Base-by-base conservation (phyloP, 37 sponge, comb jelly and placozoan genomes). In the Spongia lamella region DNA sequence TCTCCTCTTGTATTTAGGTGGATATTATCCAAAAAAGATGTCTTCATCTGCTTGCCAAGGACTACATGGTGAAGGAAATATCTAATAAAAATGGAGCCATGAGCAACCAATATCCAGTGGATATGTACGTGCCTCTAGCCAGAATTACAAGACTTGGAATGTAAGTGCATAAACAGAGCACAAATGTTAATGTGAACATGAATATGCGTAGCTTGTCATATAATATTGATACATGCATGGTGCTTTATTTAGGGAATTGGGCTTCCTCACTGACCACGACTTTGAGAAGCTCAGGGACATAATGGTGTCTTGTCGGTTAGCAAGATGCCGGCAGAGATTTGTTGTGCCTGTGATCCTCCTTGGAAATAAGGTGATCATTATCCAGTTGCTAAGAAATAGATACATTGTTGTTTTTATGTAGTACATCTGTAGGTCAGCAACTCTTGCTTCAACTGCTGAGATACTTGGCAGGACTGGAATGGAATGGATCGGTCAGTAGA, bases 321-420 rank as follows among this genome's bases (percentile, higher is more conserved):
- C 98, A 20, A 81, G 98, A 31, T 94, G 92, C 66, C 75, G 94
- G 17, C 81, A 82, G 14, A 61, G 98, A 37, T 97, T 97, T 81
- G 89, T 85, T 15, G 84, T 94, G 26, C 98, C 98, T 14, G 98
- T 94, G 30, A 83, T 97, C 1, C 81, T 93, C 26, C 88, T 78
- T 67, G 64, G 71, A 35, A 85, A 94, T 80, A 94, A 97, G 84
- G 91, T 85, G 5, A 36, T 40, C 49, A 40, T 20, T 40, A 24
- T 71, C n/a, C 24, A 72, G 9, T 13, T 14, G 15, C 16, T 38
- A 69, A 11, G 13, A 31, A 72, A 7, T 15, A 7, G 25, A 14
- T 75, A 33, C 29, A 70, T 5, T 77, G 26, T 68, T 1, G n/a
- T 38, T 76, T 16, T 73, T 0, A 58, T 38, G 55, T 59, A 88